Evolutionary conservation across 2,797 vertebrate genomes (phyloP).

Genomic region (Craterocephalus amniculus): DNA sequence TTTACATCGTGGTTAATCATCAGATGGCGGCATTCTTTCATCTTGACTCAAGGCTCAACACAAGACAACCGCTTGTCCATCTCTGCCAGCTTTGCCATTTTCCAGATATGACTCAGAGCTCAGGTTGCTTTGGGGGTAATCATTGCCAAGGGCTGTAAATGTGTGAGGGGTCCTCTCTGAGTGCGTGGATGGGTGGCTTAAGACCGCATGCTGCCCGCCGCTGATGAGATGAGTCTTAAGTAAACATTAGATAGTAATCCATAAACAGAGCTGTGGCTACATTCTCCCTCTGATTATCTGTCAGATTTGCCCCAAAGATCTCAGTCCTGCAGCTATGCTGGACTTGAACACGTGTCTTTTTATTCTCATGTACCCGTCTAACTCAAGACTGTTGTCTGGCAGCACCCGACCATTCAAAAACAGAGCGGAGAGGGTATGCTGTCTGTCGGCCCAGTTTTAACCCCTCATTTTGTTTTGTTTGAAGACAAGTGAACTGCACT

Average conservation of each 20-base stretch:
- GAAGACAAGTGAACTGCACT: no score
- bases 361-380: background rate
- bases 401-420: constrained; percentile 56
- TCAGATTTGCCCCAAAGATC: constrained; percentile 64
- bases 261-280: constrained; percentile 69
- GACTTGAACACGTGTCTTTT: constrained; percentile 26
- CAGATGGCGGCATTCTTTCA: constrained; percentile 68
- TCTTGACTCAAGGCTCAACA: constrained; percentile 58
- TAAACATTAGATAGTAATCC: constrained; percentile 78
- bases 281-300: constrained; percentile 75
- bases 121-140: constrained; percentile 33
- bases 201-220: constrained; percentile 34
- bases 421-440: no score
- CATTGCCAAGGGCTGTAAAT: constrained; percentile 33
- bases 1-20: constrained; percentile 71
- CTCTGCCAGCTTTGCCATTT: constrained; percentile 45
- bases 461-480: background rate
- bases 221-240: constrained; percentile 62
- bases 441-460: background rate
- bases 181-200: constrained; percentile 15
- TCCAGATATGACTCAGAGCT: constrained; percentile 57
- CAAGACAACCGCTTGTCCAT: constrained; percentile 42
- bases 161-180: constrained; percentile 27
- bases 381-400: constrained; percentile 40
- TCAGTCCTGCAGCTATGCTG: constrained; percentile 53